Evolutionary conservation across 2,888 invertebrate species (phyloP).

Genomic region (Sicus ferrugineus): DNA sequence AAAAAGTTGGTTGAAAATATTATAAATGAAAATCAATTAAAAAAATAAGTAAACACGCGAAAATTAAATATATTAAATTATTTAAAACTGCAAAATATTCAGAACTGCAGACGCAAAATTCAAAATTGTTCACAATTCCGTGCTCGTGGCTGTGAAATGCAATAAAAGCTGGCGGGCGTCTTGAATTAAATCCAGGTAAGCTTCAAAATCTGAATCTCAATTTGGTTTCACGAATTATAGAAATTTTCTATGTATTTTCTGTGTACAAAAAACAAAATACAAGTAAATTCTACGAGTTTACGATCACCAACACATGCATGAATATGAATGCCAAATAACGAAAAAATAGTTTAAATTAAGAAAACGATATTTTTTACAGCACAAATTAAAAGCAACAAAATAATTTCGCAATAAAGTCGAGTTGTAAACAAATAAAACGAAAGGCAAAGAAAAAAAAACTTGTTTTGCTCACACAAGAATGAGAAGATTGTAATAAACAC

Average conservation of each 20-base stretch:
- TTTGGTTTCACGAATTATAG: not conserved
- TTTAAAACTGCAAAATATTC: too few species aligned
- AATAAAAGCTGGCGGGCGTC: conserved; percentile 1
- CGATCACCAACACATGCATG: not conserved
- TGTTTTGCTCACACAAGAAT: not conserved
- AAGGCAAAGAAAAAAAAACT: conserved; percentile 13
- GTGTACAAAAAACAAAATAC: too few species aligned
- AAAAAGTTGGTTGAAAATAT: too few species aligned
- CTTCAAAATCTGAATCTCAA: not conserved
- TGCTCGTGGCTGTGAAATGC: conserved; percentile 1
- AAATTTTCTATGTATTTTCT: too few species aligned
- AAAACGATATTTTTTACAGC: too few species aligned
- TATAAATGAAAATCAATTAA: too few species aligned
- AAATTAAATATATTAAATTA: too few species aligned
- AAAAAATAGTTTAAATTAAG: too few species aligned
- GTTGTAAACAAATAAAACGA: conserved; percentile 8
- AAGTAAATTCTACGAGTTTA: not conserved
- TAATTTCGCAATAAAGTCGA: conserved; percentile 10
- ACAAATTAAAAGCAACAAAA: not conserved
- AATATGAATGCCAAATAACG: not conserved
- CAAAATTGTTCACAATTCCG: not conserved
- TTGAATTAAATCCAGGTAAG: conserved; percentile 20
- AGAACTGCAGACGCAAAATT: not conserved
- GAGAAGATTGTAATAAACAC: too few species aligned
- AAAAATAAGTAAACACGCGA: not conserved